These are phyloP conservation scores for Falco novaeseelandiae DNA, from an alignment of 2,797 vertebrate species.

Conservation along the genomic window DNA sequence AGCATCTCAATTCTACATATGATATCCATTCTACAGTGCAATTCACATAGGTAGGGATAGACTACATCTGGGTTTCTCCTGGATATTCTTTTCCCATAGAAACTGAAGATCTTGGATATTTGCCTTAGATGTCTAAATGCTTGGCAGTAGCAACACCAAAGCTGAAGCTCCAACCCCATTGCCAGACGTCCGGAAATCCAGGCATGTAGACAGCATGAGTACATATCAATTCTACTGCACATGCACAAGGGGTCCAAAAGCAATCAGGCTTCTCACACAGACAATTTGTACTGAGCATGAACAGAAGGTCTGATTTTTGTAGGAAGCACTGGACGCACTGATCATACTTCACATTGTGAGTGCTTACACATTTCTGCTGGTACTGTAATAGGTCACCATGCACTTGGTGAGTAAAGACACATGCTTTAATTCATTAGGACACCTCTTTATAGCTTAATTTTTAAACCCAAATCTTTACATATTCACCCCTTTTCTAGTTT, in stretches of 20 bases:
- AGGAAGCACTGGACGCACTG: neutral
- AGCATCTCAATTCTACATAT: neutral
- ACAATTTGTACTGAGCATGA: neutral
- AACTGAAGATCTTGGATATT: neutral
- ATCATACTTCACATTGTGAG: neutral
- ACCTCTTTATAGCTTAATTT: neutral
- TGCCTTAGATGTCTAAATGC: neutral
- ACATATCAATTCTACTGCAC: neutral
- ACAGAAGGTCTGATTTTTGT: neutral
- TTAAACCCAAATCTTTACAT: neutral
- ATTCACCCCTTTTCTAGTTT: neutral
- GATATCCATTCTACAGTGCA: neutral
- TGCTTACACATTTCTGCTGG: neutral
- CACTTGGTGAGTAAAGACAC: neutral
- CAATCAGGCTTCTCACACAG: neutral
- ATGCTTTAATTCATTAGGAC: neutral
- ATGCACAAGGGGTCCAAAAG: neutral
- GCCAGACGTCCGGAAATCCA: neutral
- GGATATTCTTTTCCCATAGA: neutral
- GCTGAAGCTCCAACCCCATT: neutral
- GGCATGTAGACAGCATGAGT: neutral
- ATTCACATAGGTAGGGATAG: neutral
- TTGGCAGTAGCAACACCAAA: neutral
- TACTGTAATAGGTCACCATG: neutral
- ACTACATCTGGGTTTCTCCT: neutral